A percentile compares a stretch with the other conserved stretches of the same genome.
Conservation (phyloP, 2,113 vertebrate genomes). For the Sinocyclocheilus rhinocerous region DNA sequence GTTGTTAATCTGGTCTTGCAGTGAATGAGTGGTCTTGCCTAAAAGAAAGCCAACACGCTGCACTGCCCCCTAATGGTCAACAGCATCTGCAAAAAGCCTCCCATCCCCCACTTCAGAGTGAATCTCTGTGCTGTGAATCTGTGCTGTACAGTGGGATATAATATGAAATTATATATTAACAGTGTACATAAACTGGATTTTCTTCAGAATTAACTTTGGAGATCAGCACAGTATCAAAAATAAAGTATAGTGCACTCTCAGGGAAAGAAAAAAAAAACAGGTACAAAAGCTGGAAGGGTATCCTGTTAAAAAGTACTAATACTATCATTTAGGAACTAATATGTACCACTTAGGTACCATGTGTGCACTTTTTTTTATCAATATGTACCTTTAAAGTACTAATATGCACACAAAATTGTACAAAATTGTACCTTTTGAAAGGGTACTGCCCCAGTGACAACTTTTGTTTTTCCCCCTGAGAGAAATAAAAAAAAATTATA, state of each 20-base stretch:
- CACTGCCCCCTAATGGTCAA: slow-evolving; percentile 59
- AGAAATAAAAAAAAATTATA: too few species aligned
- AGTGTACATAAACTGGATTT: not conserved
- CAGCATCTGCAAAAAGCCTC: slow-evolving; percentile 27
- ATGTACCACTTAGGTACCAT: too few species aligned
- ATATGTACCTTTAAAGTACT: too few species aligned
- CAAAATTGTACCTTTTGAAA: not conserved
- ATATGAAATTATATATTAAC: not conserved
- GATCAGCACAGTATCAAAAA: too few species aligned
- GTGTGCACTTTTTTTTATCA: too few species aligned
- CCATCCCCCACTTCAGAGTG: slow-evolving; percentile 39
- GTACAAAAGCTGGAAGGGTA: too few species aligned
- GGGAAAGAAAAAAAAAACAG: too few species aligned
- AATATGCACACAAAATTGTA: not conserved
- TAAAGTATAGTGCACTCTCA: not conserved
- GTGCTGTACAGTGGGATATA: not conserved
- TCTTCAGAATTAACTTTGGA: not conserved
- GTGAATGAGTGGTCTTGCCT: slow-evolving; percentile 48
- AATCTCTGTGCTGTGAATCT: slow-evolving; percentile 13
- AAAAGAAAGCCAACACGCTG: slow-evolving; percentile 56
- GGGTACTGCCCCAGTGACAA: not conserved
- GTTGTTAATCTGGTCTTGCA: slow-evolving; percentile 56
- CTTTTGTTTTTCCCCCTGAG: not conserved
- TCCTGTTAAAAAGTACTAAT: too few species aligned
- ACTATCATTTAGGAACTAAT: too few species aligned